Conservation (phyloP, 2,888 invertebrate genomes). For the Molanna angustata region DNA sequence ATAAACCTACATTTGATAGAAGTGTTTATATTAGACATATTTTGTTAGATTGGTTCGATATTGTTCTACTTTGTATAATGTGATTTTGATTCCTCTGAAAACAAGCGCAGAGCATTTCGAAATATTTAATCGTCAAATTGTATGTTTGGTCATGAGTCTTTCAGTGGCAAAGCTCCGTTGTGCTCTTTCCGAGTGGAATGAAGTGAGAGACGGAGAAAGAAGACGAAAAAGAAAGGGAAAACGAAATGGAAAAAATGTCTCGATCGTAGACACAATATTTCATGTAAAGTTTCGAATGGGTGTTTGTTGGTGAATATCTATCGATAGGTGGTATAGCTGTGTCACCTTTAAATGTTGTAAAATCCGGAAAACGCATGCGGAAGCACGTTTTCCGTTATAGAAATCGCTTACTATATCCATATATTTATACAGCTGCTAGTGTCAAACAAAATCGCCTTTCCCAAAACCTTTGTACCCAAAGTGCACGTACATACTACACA, state of each 20-base stretch:
- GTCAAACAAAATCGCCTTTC: conserved; percentile 24
- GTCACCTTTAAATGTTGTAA: conserved; percentile 31
- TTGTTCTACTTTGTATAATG: no score
- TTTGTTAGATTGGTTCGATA: no score
- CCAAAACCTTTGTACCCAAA: conserved; percentile 11
- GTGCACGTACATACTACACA: conserved; percentile 25
- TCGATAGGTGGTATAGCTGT: conserved; percentile 12
- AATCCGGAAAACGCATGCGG: conserved; percentile 31
- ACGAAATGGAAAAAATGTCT: background rate
- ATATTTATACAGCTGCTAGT: conserved; percentile 28
- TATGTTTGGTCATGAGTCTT: conserved; percentile 21
- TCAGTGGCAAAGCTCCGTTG: conserved; percentile 13
- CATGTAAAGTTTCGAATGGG: conserved; percentile 24
- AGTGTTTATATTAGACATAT: no score
- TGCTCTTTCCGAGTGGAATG: conserved; percentile 6
- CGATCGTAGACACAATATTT: conserved; percentile 10
- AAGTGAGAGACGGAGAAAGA: conserved; percentile 14
- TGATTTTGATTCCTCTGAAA: no score
- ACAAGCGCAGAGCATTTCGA: no score
- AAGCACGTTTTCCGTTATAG: conserved; percentile 30
- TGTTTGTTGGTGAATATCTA: conserved; percentile 15
- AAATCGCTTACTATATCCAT: conserved; percentile 24
- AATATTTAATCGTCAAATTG: conserved; percentile 12
- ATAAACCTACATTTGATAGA: no score
- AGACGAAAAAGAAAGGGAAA: conserved; percentile 1